A percentile compares a stretch with the other conserved stretches of the same genome.
Evolutionary conservation across 2,113 vertebrate genomes (phyloP).

Genomic region (Mandrillus leucophaeus): DNA sequence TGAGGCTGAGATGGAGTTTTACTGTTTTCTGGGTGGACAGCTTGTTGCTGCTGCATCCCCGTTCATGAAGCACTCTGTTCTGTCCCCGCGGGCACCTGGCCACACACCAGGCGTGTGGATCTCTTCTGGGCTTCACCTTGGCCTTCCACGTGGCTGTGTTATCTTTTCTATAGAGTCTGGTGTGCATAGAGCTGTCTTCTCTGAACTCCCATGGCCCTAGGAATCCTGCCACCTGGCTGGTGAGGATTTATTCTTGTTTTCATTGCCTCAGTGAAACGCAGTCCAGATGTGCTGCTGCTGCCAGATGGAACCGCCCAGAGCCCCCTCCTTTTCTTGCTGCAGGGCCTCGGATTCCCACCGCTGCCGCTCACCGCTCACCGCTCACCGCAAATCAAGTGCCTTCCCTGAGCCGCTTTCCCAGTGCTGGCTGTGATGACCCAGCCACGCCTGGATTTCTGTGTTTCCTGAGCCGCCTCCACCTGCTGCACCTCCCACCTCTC

Average conservation of each 20-base stretch:
- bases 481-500: neutral
- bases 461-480: neutral
- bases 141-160: accelerated
- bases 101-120: accelerated
- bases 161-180: accelerated
- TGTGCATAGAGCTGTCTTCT: neutral
- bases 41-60: accelerated
- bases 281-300: neutral
- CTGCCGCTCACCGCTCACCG: neutral
- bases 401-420: accelerated
- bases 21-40: neutral
- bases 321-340: neutral
- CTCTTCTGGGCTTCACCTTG: neutral
- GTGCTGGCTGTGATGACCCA: too few relatives aligned
- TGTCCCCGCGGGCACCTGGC: accelerated
- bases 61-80: accelerated
- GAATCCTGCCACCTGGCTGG: neutral
- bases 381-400: too few relatives aligned
- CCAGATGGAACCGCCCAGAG: accelerated
- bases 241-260: neutral
- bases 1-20: neutral
- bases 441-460: neutral
- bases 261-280: neutral
- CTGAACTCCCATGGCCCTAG: neutral
- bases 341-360: neutral